phyloP scores from a whole-genome alignment of 2,113 vertebrate genomes.

The Myrmophylax atrothorax region DNA sequence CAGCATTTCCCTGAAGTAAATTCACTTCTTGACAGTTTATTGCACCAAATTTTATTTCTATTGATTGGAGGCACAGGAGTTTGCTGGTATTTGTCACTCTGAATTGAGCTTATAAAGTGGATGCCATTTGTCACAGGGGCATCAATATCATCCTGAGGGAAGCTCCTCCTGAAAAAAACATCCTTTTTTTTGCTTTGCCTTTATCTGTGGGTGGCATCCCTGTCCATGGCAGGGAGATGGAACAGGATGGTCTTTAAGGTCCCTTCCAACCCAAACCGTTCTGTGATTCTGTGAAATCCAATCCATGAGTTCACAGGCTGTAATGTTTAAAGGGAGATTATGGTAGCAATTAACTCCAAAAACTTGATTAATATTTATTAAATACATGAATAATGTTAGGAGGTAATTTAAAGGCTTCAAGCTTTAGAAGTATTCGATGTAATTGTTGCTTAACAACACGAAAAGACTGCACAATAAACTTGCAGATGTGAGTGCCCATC shows the following conservation, averaged over 20 bases:
- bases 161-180: not conserved
- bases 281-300: not conserved
- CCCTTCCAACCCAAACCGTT: not conserved
- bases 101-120: not conserved
- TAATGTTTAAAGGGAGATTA: not conserved
- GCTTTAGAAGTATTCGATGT: fast-evolving
- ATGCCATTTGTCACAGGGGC: not conserved
- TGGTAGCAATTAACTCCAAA: not conserved
- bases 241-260: not conserved
- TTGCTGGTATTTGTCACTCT: not conserved
- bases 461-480: not conserved
- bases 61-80: not conserved
- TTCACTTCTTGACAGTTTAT: not conserved
- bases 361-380: not conserved
- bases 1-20: not conserved
- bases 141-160: not conserved
- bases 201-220: not conserved
- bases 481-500: not conserved
- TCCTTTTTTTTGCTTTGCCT: not conserved
- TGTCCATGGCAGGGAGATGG: not conserved
- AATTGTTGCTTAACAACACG: not conserved
- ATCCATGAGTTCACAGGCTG: not conserved
- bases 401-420: not conserved
- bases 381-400: not conserved
- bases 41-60: not conserved